Base-by-base conservation (phyloP, 2,888 invertebrate species). In the Lacanobia oleracea region DNA sequence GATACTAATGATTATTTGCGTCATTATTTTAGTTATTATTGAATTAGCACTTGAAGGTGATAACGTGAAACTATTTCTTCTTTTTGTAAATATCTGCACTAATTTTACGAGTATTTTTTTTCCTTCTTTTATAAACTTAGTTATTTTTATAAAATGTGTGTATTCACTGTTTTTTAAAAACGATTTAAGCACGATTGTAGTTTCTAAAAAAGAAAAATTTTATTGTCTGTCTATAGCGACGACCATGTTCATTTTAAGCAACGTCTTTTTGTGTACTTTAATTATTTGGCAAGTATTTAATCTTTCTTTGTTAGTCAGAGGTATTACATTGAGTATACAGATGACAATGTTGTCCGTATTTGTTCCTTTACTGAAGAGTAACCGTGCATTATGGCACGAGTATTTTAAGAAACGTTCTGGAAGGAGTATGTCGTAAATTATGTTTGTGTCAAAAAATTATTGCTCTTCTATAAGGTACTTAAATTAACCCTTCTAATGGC, bases 201-300 rank as follows among this genome's bases (percentile, higher is more conserved):
- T n/a, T n/a, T n/a, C n/a, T n/a, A n/a, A n/a, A n/a, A n/a, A n/a
- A n/a, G n/a, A n/a, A n/a, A n/a, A n/a, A n/a, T n/a, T n/a, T n/a
- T n/a, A n/a, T n/a, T n/a, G n/a, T n/a, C n/a, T n/a, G 1, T 67
- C 10, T 3, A 4, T 61, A 14, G 76, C 67, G 0, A 45, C 16
- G 16, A 33, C 61, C 0, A 56, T 67, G 10, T 75, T 76, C 33
- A 37, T 75, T 45, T 43, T 75, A 14, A 56, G 76, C 21, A 67
- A 61, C 5, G 12, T 76, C 1, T 10, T 75, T 33, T 33, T 75
- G 4, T 56, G 23, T 7, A 61, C 54, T 10, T 60, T 54, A 23
- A n/a, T 72, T 14, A 33, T 78, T 50, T 72, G 72, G 77, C 66
- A 72, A 18, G 0, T 61, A 14, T 75, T 75, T 27, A 40, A 54